Percentiles rank a stretch among this genome's conserved stretches.
Conservation (phyloP, 2,113 vertebrate species). For the Saccopteryx bilineata region DNA sequence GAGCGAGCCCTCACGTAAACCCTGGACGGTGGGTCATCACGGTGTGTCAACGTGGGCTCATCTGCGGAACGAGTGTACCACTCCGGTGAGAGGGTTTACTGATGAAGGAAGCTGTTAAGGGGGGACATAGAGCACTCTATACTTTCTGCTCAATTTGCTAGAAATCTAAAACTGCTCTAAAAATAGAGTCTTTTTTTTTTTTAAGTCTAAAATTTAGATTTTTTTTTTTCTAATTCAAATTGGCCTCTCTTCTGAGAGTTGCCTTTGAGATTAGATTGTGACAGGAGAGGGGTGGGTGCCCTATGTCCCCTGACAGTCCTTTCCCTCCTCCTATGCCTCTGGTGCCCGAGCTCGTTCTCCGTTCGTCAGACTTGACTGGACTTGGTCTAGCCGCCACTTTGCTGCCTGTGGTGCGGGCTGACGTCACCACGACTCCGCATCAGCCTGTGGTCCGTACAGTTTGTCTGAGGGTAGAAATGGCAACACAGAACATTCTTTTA, state of each 20-base stretch:
- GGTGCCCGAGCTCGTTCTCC: neutral
- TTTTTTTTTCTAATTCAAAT: slow-evolving; percentile 21
- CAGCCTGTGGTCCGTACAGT: slow-evolving; percentile 72
- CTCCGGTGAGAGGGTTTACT: neutral
- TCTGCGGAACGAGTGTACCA: neutral
- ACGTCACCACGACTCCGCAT: slow-evolving; percentile 66
- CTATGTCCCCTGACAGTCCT: neutral
- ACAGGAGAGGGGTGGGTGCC: neutral
- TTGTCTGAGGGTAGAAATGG: slow-evolving; percentile 48
- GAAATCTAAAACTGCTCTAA: slow-evolving; percentile 3
- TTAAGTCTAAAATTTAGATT: neutral
- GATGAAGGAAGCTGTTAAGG: neutral
- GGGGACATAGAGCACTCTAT: neutral
- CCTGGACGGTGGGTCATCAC: neutral
- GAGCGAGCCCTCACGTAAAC: neutral
- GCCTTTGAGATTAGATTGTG: neutral
- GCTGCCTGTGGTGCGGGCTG: slow-evolving; percentile 75
- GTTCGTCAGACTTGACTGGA: slow-evolving; percentile 49
- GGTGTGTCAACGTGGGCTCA: neutral
- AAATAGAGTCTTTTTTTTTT: neutral
- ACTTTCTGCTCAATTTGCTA: neutral
- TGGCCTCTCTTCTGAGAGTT: slow-evolving; percentile 22
- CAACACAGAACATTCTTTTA: slow-evolving; percentile 85
- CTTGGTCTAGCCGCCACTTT: slow-evolving; percentile 83
- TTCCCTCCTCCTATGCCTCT: neutral